These are phyloP conservation scores for Herpetotheres cachinnans DNA, from an alignment of 2,113 vertebrate genomes.

Conservation along the genomic window DNA sequence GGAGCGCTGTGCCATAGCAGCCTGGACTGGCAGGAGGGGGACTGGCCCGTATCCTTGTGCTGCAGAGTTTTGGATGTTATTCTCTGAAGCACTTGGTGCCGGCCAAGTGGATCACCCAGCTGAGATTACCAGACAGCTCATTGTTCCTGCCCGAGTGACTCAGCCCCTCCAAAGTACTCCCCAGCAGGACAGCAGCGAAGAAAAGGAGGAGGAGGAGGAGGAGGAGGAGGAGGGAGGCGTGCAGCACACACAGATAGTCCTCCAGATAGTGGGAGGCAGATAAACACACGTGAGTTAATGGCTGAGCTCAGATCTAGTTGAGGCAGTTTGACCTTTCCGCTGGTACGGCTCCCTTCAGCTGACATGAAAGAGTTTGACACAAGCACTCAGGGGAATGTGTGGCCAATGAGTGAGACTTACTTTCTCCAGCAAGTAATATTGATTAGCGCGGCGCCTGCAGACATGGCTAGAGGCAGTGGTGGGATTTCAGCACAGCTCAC, in stretches of 20 bases:
- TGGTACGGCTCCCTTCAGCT: conserved; percentile 24
- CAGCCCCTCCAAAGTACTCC: conserved; percentile 1
- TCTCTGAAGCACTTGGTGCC: neutral
- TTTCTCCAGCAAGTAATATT: conserved; percentile 38
- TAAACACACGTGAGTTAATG: neutral
- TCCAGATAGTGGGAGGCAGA: neutral
- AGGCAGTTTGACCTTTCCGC: conserved; percentile 49
- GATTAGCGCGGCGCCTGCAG: neutral
- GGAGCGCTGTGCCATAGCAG: rapidly evolving
- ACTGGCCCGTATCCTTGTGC: rapidly evolving
- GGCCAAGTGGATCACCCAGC: neutral
- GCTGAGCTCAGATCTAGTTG: conserved; percentile 16
- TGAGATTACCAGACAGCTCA: conserved; percentile 5
- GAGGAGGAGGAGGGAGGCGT: neutral
- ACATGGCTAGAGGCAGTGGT: neutral
- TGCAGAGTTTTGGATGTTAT: neutral
- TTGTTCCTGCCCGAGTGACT: neutral
- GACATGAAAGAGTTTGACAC: conserved; percentile 54
- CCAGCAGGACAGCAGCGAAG: neutral
- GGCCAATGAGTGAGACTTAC: conserved; percentile 38
- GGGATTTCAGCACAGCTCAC: neutral
- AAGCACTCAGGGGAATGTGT: conserved; percentile 30
- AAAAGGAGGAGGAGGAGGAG: neutral
- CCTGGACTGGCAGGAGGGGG: neutral
- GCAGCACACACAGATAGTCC: neutral